These are phyloP conservation scores for Pyrocephalus nanus DNA, from an alignment of 2,797 vertebrate species.

Conservation along the genomic window DNA sequence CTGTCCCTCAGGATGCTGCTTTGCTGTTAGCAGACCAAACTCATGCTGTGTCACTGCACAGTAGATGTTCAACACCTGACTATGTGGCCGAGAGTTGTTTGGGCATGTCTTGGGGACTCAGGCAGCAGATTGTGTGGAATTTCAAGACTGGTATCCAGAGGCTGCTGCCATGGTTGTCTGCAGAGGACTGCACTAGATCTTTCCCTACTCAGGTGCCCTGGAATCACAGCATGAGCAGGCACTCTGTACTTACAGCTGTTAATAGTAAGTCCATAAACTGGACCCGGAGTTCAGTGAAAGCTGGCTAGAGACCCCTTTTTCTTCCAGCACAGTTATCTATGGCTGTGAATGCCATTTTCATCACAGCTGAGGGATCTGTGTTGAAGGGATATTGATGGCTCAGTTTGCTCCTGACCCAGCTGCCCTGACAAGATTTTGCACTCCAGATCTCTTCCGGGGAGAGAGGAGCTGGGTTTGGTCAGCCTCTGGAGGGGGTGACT, in stretches of 20 bases:
- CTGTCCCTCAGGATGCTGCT: background rate
- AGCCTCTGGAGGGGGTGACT: background rate
- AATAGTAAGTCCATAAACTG: background rate
- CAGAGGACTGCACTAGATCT: background rate
- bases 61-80: background rate
- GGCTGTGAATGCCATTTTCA: background rate
- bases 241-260: background rate
- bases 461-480: background rate
- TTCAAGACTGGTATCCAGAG: background rate
- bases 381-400: background rate
- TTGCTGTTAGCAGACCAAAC: background rate
- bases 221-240: background rate
- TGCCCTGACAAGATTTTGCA: background rate
- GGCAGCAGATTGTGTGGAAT: background rate
- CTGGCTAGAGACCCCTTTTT: background rate
- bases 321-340: background rate
- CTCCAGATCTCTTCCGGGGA: background rate
- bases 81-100: background rate
- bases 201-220: background rate
- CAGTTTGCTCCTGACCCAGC: background rate
- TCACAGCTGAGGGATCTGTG: background rate
- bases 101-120: background rate
- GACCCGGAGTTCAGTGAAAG: background rate
- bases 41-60: accelerated
- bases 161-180: background rate